These are phyloP conservation scores for Cryptosula pallasiana DNA, from an alignment of 2,888 invertebrate species.

Conservation along the genomic window DNA sequence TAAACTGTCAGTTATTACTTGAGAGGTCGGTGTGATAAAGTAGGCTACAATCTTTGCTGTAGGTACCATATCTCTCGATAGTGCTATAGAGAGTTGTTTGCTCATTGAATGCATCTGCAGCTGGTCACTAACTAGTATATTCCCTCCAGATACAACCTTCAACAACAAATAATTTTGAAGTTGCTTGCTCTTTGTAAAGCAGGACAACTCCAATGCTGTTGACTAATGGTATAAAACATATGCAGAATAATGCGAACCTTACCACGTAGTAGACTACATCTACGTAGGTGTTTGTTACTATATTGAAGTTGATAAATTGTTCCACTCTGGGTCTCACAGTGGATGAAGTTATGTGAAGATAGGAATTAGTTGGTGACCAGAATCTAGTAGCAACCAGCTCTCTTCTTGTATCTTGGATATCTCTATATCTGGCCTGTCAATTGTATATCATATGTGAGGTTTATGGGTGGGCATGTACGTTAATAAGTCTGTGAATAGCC, in stretches of 20 bases:
- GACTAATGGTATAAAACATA: conserved; percentile 19
- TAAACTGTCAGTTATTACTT: conserved; percentile 80
- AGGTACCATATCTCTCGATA: conserved; percentile 65
- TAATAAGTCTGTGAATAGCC: too few relatives aligned
- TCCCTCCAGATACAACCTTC: conserved; percentile 78
- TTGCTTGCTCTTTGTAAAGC: too few relatives aligned
- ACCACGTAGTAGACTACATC: conserved; percentile 78
- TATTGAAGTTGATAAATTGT: conserved; percentile 85
- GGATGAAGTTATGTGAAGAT: conserved; percentile 75
- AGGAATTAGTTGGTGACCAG: conserved; percentile 68
- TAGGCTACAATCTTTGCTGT: conserved; percentile 81
- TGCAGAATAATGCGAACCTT: conserved; percentile 23
- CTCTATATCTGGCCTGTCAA: conserved; percentile 1
- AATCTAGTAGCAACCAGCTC: background rate
- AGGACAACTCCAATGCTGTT: too few relatives aligned
- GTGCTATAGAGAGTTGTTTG: conserved; percentile 54
- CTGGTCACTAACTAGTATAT: conserved; percentile 73
- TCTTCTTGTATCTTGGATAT: background rate
- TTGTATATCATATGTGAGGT: background rate
- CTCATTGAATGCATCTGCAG: conserved; percentile 63
- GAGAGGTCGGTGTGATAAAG: conserved; percentile 67
- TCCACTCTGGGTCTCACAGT: conserved; percentile 78
- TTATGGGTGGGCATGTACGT: too few relatives aligned
- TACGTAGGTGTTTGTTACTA: conserved; percentile 80
- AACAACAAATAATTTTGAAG: conserved; percentile 11